Conservation (phyloP, 2,888 invertebrate genomes). For the Ypsolopha sequella region DNA sequence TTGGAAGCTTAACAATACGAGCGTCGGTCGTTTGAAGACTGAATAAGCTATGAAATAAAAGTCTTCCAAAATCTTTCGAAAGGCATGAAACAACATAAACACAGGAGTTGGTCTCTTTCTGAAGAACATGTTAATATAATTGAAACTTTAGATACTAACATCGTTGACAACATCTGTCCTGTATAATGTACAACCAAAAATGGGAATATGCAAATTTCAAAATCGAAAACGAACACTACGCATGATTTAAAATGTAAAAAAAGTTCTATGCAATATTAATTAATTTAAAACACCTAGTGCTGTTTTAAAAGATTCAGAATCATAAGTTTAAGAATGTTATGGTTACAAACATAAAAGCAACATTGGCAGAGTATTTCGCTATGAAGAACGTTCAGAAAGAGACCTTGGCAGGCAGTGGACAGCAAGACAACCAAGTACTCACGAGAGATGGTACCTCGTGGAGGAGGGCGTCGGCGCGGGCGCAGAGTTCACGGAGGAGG, state of each 20-base stretch:
- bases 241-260: too few relatives aligned
- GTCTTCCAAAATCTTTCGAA: not conserved
- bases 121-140: not conserved
- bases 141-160: too few relatives aligned
- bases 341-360: too few relatives aligned
- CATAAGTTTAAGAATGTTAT: too few relatives aligned
- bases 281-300: too few relatives aligned
- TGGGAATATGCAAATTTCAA: not conserved
- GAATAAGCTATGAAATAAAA: not conserved
- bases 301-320: too few relatives aligned
- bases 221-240: too few relatives aligned
- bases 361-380: not conserved
- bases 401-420: not conserved
- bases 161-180: not conserved
- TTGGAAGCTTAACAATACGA: not conserved
- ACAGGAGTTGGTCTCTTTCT: not conserved
- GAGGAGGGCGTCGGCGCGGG: constrained; percentile 46
- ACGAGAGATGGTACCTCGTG: constrained; percentile 59
- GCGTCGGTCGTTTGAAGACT: not conserved
- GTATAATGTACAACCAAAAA: not conserved
- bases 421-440: constrained; percentile 26
- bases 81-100: not conserved
- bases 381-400: not conserved
- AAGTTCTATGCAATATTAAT: too few relatives aligned
- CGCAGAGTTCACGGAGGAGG: constrained; percentile 70